Evolutionary conservation across 2,888 invertebrate genomes (phyloP), one percentile per base, ranked within the genome.

Genomic region (Pristionchus arcanus): DNA sequence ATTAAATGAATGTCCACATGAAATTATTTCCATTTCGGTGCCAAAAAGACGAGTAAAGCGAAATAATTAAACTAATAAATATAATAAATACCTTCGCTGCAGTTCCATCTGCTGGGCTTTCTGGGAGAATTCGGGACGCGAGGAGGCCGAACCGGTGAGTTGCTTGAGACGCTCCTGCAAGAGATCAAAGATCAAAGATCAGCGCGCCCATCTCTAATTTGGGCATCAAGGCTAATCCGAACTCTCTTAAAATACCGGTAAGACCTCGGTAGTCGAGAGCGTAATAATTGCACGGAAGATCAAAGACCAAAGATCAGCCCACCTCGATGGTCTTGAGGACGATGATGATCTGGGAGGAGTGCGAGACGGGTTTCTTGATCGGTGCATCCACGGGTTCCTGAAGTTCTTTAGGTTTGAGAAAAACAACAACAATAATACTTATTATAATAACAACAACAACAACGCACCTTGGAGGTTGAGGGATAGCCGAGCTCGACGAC

Each of bases 401-500:
- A 15, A 74, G 19, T 0, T 21, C 4, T 37, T 37, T 37, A 16
- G 74, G 13, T 13, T 49, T 49, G 42, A 9, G 21, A 34, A 68
- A 2, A 28, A 28, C 68, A 28, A n/a, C 68, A 68, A n/a, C 66
- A 66, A 66, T 5, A 31, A 63, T n/a, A n/a, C 2, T 11, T 0
- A 63, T 63, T n/a, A 63, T 11, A 63, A 63, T 63, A n/a, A 63
- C 63, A 63, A 63, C 63, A 63, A 63, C 34, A 16, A 42, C 37
- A 77, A 77, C 15, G 21, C 15, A 34, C 90, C 71, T 74, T 37
- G 11, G 92, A 92, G 53, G 93, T 93, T n/a, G 92, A 91, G 4
- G 93, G 92, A 28, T 31, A n/a, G 21, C 92, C 91, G 28, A 93
- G 90, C 16, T 93, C 92, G 34, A 93, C 93, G 59, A 93, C 92